Conservation (phyloP, 2,113 vertebrate genomes). For the Platichthys stellatus region DNA sequence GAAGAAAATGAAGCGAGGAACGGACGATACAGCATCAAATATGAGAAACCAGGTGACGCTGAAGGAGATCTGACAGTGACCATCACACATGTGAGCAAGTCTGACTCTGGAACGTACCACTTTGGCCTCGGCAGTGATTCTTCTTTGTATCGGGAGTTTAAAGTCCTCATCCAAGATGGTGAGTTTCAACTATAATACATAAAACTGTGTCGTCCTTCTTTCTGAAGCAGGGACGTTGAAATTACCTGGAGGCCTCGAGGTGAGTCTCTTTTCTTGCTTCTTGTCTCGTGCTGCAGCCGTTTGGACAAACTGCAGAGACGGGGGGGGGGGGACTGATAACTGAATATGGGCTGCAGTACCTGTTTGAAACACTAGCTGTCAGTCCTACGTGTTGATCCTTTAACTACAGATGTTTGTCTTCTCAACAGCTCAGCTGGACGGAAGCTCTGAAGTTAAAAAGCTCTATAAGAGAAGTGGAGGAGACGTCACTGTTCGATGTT, state of each 20-base stretch:
- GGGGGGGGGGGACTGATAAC: no score
- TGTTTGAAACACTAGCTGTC: background rate
- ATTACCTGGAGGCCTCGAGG: no score
- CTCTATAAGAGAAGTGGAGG: background rate
- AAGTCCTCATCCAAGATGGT: slow-evolving; percentile 2
- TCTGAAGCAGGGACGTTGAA: no score
- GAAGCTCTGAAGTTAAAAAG: background rate
- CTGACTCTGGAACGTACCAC: slow-evolving; percentile 15
- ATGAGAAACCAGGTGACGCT: background rate
- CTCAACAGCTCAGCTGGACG: background rate
- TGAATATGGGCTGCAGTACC: no score
- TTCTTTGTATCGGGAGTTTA: background rate
- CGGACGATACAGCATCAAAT: slow-evolving; percentile 7
- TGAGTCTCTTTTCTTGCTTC: no score
- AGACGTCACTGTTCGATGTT: fast-evolving
- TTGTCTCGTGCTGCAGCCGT: no score
- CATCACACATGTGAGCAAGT: slow-evolving; percentile 9
- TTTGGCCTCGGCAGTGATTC: background rate
- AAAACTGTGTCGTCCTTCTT: no score
- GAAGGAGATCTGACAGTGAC: fast-evolving
- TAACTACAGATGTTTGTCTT: background rate
- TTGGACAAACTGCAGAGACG: no score
- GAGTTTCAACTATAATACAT: background rate
- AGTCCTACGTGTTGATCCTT: background rate
- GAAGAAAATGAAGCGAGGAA: fast-evolving